Evolutionary conservation across 2,113 vertebrate genomes (phyloP).

Genomic region (Pyxicephalus adspersus): DNA sequence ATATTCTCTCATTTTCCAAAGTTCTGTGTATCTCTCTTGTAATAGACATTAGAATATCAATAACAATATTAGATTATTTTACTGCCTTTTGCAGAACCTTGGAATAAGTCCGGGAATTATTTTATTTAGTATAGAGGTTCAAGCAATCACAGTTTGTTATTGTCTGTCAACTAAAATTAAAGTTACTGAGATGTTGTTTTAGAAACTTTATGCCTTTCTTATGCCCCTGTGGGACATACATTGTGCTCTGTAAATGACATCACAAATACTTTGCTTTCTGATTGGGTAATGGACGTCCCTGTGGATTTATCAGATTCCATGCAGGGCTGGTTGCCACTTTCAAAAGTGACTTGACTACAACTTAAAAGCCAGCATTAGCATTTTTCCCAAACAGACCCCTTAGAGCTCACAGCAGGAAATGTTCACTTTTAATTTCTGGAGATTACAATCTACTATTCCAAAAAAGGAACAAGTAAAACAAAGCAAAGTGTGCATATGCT

Average conservation of each 20-base stretch:
- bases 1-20: too few species aligned
- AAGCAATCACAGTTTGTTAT: slow-evolving; percentile 23
- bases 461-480: too few species aligned
- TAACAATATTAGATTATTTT: too few species aligned
- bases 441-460: too few species aligned
- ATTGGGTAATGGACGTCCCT: slow-evolving; percentile 20
- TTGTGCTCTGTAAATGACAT: slow-evolving; percentile 26
- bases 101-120: neutral
- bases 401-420: slow-evolving; percentile 26
- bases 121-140: neutral
- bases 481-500: too few species aligned
- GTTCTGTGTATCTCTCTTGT: too few species aligned
- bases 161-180: slow-evolving; percentile 34
- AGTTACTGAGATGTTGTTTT: slow-evolving; percentile 25
- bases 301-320: slow-evolving; percentile 32
- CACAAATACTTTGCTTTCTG: slow-evolving; percentile 7
- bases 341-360: slow-evolving; percentile 20
- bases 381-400: slow-evolving; percentile 30
- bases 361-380: slow-evolving; percentile 42
- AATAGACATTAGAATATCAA: too few species aligned
- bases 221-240: neutral
- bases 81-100: too few species aligned
- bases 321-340: slow-evolving; percentile 21
- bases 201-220: slow-evolving; percentile 22
- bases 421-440: slow-evolving; percentile 24